Base-by-base conservation (phyloP, 2,797 vertebrate species). In the Bovichtus variegatus region DNA sequence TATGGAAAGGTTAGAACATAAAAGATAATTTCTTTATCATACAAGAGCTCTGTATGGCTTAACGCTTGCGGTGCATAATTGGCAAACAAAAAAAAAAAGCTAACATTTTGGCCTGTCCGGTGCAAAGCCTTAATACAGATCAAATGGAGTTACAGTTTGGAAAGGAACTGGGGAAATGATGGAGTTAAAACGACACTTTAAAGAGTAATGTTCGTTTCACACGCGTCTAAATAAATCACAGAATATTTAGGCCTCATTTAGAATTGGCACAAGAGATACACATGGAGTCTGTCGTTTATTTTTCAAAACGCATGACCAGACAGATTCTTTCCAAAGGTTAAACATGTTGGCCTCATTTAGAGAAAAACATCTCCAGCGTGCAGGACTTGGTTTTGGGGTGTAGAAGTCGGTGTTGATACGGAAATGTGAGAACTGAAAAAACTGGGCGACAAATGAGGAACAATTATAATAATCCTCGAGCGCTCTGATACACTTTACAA, bases 1-100 rank as follows among this genome's bases (percentile, higher is more conserved):
- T 38, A 36, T 49, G 21, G 12, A 57, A 77, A 78, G n/a, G 25
- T 68, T 65, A 31, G 23, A 31, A 44, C 34, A 55, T 46, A 60
- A 74, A 74, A 31, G 6, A 4, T 13, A 8, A 58, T 76, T 74
- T 72, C 18, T 76, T 54, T 50, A 83, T 76, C 60, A 67, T 34
- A 21, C n/a, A 46, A n/a, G 16, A 67, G 44, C n/a, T 43, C 25
- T 38, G 34, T 40, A 44, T 50, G 50, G 13, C 10, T 72, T 38
- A 13, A 71, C 44, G 51, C 59, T 29, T 18, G 27, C 27, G 49
- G 54, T 65, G 70, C 57, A 44, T 76, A 78, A 72, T 74, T 80
- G 62, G 76, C 36, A 40, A 51, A n/a, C n/a, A n/a, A n/a, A n/a
- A 51, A 25, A 46, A 62, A 50, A 44, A 44, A 11, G 15, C 58